Evolutionary conservation across 2,888 invertebrate genomes (phyloP).

Genomic region (Sepiola atlantica): DNA sequence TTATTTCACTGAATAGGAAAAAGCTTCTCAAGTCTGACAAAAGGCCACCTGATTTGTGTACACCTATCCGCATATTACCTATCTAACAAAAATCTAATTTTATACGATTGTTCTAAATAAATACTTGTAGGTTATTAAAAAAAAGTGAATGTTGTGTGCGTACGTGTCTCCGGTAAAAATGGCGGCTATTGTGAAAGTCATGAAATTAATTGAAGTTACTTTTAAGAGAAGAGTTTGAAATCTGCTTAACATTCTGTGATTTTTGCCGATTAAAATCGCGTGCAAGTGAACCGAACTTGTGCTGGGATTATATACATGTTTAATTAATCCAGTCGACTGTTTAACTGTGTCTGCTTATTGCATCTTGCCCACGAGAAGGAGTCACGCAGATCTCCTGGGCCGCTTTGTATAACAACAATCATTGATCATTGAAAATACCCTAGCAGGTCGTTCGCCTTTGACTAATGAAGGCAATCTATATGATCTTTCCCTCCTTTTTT

Average conservation of each 20-base stretch:
- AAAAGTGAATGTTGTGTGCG: background rate
- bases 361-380: background rate
- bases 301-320: background rate
- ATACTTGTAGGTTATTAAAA: too few species aligned
- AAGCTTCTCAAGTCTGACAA: too few species aligned
- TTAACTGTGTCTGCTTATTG: background rate
- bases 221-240: background rate
- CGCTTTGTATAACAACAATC: background rate
- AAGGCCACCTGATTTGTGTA: too few species aligned
- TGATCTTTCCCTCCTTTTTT: too few species aligned
- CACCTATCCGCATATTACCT: too few species aligned
- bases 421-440: background rate
- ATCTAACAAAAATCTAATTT: too few species aligned
- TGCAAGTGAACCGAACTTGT: background rate
- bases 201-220: background rate
- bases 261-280: background rate
- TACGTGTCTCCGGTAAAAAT: background rate
- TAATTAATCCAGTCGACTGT: background rate
- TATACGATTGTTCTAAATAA: too few species aligned
- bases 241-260: background rate
- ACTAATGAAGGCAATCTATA: too few species aligned
- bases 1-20: too few species aligned
- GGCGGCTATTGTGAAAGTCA: background rate
- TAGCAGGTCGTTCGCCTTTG: too few species aligned
- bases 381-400: background rate